phyloP scores from a whole-genome alignment of 2,113 vertebrate genomes.

The Odocoileus hemionus region DNA sequence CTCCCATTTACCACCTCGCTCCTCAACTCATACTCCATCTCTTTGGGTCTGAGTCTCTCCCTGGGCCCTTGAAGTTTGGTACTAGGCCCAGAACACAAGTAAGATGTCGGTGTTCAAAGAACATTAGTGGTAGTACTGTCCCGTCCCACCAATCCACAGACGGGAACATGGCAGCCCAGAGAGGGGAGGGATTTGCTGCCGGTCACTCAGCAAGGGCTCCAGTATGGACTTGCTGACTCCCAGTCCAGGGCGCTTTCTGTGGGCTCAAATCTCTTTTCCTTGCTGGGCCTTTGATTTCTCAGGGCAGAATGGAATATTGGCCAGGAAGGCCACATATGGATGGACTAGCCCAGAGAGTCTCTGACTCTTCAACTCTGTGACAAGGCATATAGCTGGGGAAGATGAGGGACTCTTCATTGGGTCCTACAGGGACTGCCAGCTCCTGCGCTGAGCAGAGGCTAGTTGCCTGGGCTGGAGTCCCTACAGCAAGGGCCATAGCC shows the following conservation, averaged over 20 bases:
- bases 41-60: background rate
- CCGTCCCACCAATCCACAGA: background rate
- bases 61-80: background rate
- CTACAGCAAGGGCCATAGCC: background rate
- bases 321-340: background rate
- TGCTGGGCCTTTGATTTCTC: background rate
- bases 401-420: rapidly evolving
- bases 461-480: no score
- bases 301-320: background rate
- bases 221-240: background rate
- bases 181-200: background rate
- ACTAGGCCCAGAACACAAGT: background rate
- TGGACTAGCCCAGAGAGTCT: background rate
- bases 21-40: background rate
- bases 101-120: background rate
- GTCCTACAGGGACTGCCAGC: background rate
- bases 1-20: background rate
- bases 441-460: background rate
- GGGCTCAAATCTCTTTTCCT: background rate
- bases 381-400: background rate
- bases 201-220: background rate
- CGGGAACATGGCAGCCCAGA: background rate
- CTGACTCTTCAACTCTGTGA: background rate
- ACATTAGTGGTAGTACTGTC: background rate
- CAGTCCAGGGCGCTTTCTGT: background rate